These are phyloP conservation scores for Pelobates cultripes DNA, from an alignment of 2,797 vertebrate species.

Conservation along the genomic window DNA sequence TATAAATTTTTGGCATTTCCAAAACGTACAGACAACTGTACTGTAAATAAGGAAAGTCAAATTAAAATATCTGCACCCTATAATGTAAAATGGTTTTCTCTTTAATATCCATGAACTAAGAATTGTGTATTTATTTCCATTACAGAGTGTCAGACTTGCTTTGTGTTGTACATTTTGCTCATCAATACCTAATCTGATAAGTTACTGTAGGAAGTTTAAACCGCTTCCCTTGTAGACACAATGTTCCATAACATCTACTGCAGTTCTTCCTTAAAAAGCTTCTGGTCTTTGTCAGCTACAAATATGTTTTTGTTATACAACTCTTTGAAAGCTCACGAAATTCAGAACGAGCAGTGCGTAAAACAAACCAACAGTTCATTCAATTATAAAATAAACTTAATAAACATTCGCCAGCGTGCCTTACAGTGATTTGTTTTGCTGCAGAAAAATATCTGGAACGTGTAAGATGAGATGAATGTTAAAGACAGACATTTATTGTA, in stretches of 20 bases:
- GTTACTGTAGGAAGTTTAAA: neutral
- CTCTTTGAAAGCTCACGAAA: slow-evolving; percentile 28
- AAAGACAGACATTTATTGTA: too few species aligned
- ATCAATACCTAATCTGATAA: neutral
- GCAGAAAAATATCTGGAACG: slow-evolving; percentile 4
- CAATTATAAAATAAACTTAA: slow-evolving; percentile 38
- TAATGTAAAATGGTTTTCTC: too few species aligned
- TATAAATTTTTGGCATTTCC: too few species aligned
- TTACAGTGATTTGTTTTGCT: neutral
- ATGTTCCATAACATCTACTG: slow-evolving; percentile 11
- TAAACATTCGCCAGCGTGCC: slow-evolving; percentile 18
- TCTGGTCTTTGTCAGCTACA: slow-evolving; percentile 41
- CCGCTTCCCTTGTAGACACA: neutral
- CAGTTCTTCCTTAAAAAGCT: neutral
- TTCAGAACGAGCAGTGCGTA: slow-evolving; percentile 20
- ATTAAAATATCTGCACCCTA: too few species aligned
- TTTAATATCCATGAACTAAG: too few species aligned
- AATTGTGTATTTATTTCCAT: too few species aligned
- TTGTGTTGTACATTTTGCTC: neutral
- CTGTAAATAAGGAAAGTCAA: too few species aligned
- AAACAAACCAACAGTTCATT: slow-evolving; percentile 28
- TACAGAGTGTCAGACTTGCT: neutral
- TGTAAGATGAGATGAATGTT: neutral
- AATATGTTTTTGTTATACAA: slow-evolving; percentile 38
- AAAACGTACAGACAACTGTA: too few species aligned